phyloP scores from a whole-genome alignment of 2,888 invertebrate genomes.

The Andrena minutula region DNA sequence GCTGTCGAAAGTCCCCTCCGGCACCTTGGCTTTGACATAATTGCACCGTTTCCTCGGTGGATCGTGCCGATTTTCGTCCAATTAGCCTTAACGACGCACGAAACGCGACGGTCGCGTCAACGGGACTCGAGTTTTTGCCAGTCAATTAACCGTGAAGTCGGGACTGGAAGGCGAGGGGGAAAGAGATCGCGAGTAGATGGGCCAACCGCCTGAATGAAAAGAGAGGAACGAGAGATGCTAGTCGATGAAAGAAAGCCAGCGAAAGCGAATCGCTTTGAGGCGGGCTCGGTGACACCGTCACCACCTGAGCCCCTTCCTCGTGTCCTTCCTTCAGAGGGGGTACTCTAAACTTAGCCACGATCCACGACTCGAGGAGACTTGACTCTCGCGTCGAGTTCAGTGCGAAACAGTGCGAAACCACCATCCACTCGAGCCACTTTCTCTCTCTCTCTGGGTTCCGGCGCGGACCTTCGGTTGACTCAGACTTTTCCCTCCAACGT shows the following conservation, averaged over 20 bases:
- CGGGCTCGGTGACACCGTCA: conserved; percentile 45
- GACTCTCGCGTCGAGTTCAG: conserved; percentile 69
- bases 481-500: not conserved
- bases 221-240: conserved; percentile 9
- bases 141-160: not conserved
- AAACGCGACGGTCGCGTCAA: not conserved
- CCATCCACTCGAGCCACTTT: conserved; percentile 75
- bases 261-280: conserved; percentile 45
- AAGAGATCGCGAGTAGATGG: not conserved
- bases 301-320: conserved; percentile 49
- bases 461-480: not conserved
- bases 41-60: not conserved
- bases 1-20: not conserved
- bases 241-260: conserved; percentile 46
- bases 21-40: not conserved
- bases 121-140: not conserved
- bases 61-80: not conserved
- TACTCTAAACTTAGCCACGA: conserved; percentile 79
- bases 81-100: conserved; percentile 2
- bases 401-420: conserved; percentile 77
- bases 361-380: conserved; percentile 68
- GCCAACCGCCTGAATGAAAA: not conserved
- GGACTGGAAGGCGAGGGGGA: not conserved
- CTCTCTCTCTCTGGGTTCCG: conserved; percentile 48
- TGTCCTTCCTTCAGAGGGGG: conserved; percentile 55